phyloP scores from a whole-genome alignment of 2,888 invertebrate genomes.

The Falcaria lacertinaria region DNA sequence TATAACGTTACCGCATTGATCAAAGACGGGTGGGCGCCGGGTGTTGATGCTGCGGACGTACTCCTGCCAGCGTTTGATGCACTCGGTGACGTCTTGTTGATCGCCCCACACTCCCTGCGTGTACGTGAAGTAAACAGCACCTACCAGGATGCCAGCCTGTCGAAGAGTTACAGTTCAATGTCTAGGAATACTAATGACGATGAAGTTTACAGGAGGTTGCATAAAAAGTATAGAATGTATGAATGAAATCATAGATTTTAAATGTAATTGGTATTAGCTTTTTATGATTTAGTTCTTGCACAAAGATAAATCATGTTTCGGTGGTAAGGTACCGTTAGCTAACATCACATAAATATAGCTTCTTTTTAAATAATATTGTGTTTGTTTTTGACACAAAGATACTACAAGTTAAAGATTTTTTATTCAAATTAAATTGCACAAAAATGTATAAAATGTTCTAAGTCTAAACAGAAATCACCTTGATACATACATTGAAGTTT shows the following conservation, averaged over 20 bases:
- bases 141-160: slow-evolving; percentile 68
- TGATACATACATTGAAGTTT: too few species aligned
- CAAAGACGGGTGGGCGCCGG: slow-evolving; percentile 61
- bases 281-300: too few species aligned
- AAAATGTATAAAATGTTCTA: too few species aligned
- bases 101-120: slow-evolving; percentile 72
- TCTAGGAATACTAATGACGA: slow-evolving; percentile 41
- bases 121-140: slow-evolving; percentile 67
- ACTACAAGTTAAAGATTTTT: too few species aligned
- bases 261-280: too few species aligned
- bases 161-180: slow-evolving; percentile 21
- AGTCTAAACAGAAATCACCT: too few species aligned
- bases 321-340: too few species aligned
- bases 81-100: slow-evolving; percentile 65
- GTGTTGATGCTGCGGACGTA: slow-evolving; percentile 65
- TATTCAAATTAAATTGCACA: too few species aligned
- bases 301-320: too few species aligned
- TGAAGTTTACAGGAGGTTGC: slow-evolving; percentile 49
- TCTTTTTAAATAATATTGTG: too few species aligned
- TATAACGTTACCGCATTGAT: slow-evolving; percentile 60
- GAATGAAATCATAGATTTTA: not conserved
- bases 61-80: slow-evolving; percentile 64
- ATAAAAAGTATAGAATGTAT: slow-evolving; percentile 2
- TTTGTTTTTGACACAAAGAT: too few species aligned
- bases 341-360: too few species aligned